Conservation (phyloP, 2,888 invertebrate species). For the Caradrina kadenii region DNA sequence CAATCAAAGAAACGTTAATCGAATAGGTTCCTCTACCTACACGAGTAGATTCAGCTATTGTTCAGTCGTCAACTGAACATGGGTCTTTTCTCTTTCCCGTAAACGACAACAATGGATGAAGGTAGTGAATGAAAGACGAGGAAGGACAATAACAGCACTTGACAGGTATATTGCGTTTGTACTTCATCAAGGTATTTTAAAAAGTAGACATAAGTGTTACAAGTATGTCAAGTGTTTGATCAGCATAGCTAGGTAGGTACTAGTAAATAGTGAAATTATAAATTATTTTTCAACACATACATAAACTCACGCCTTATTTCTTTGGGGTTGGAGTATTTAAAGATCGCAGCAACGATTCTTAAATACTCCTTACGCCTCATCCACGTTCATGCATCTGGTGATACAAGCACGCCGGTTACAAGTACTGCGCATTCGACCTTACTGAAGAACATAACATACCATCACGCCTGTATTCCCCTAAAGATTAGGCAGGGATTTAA, state of each 20-base stretch:
- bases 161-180: constrained; percentile 21
- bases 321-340: too few relatives aligned
- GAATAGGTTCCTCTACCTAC: background rate
- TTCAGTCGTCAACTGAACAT: constrained; percentile 29
- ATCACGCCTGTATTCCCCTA: too few relatives aligned
- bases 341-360: too few relatives aligned
- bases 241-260: background rate
- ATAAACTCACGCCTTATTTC: too few relatives aligned
- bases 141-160: constrained; percentile 26
- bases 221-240: background rate
- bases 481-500: too few relatives aligned
- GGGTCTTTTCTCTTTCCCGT: constrained; percentile 23
- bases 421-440: too few relatives aligned
- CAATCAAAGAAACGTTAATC: constrained; percentile 19
- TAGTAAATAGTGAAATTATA: background rate
- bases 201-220: background rate
- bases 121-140: constrained; percentile 42
- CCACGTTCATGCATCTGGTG: too few relatives aligned
- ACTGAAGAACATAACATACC: too few relatives aligned
- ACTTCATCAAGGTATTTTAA: background rate
- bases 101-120: constrained; percentile 29
- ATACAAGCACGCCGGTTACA: too few relatives aligned
- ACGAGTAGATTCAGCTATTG: constrained; percentile 23
- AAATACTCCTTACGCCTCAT: too few relatives aligned
- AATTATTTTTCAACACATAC: background rate